These are phyloP conservation scores for Zosterops pallidus DNA, from an alignment of 2,113 vertebrate genomes.

Conservation along the genomic window DNA sequence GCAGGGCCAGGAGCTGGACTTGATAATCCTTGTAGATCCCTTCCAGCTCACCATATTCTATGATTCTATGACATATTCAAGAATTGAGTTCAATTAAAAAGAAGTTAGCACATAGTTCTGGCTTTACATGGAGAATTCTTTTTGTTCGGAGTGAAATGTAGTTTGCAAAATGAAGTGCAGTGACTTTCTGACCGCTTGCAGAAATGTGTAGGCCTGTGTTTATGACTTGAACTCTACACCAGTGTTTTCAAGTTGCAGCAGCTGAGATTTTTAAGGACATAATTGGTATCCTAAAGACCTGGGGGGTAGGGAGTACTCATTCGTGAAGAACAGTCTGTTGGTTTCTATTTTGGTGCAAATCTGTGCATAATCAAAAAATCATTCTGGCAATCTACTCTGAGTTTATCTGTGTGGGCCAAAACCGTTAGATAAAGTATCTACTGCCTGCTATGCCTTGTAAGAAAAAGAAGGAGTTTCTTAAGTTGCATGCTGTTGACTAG, in stretches of 20 bases:
- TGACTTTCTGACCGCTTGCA: neutral
- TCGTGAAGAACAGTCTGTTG: neutral
- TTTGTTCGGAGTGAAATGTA: neutral
- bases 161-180: neutral
- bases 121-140: neutral
- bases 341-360: conserved; percentile 1
- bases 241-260: neutral
- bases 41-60: neutral
- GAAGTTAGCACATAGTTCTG: neutral
- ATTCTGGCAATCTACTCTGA: neutral
- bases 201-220: neutral
- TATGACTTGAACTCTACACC: neutral
- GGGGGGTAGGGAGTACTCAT: neutral
- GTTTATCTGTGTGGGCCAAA: neutral
- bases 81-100: neutral
- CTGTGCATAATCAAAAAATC: neutral
- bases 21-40: rapidly evolving
- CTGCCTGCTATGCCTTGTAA: neutral
- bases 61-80: neutral
- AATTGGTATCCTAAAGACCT: neutral
- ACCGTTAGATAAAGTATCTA: neutral
- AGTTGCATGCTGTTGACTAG: neutral
- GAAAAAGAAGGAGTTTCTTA: neutral
- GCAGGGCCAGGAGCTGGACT: neutral
- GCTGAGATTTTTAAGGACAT: neutral